Conservation (phyloP, 1,140 invertebrate species). For the Drosophila sucinea region DNA sequence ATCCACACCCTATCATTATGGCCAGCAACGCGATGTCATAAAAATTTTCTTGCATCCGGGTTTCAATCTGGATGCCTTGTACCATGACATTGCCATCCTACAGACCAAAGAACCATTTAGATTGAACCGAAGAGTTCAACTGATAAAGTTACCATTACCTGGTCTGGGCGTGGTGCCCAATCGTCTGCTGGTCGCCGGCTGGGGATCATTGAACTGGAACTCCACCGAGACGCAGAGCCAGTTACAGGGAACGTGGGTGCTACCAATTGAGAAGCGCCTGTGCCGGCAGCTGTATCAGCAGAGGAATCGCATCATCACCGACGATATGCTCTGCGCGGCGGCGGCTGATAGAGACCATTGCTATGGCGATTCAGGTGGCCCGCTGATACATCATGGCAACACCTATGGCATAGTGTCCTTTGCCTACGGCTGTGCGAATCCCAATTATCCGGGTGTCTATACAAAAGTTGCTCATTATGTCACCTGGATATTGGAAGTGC, state of each 20-base stretch:
- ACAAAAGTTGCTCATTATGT: slow-evolving; percentile 44
- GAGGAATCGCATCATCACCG: slow-evolving; percentile 64
- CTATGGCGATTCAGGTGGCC: slow-evolving; percentile 83
- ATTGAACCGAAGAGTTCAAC: slow-evolving; percentile 23
- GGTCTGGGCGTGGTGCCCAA: slow-evolving; percentile 21
- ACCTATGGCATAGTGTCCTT: slow-evolving; percentile 86
- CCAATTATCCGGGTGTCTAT: slow-evolving; percentile 85
- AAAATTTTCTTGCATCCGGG: slow-evolving; percentile 35
- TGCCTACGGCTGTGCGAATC: slow-evolving; percentile 85
- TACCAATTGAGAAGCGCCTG: slow-evolving; percentile 14
- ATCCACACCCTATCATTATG: slow-evolving; percentile 1
- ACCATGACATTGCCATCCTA: slow-evolving; percentile 48
- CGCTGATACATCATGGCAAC: slow-evolving; percentile 65
- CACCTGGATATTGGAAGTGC: slow-evolving; percentile 38
- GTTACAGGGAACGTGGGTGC: slow-evolving; percentile 40
- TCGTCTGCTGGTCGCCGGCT: slow-evolving; percentile 40
- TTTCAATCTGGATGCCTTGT: slow-evolving; percentile 15
- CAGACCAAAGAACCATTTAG: slow-evolving; percentile 23
- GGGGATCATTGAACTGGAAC: slow-evolving; percentile 29
- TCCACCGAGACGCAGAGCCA: not conserved
- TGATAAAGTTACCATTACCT: slow-evolving; percentile 38
- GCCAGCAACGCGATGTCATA: slow-evolving; percentile 23
- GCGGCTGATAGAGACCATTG: slow-evolving; percentile 60
- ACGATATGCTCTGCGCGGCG: slow-evolving; percentile 85
- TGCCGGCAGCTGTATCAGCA: slow-evolving; percentile 30